Base-by-base conservation (phyloP, 2,888 invertebrate genomes). In the Chrysolina haemoptera region DNA sequence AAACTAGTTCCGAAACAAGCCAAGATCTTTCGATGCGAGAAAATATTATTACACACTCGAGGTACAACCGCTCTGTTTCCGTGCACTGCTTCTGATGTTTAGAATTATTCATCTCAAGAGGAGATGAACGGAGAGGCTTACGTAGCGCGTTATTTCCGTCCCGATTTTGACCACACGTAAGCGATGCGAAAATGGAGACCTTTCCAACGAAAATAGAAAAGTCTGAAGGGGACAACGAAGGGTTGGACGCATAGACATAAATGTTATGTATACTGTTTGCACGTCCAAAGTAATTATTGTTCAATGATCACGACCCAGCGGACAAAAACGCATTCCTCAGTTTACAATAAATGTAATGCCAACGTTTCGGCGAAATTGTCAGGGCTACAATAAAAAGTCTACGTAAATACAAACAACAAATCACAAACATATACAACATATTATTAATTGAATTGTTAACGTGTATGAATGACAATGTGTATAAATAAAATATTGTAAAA, bases 81-180 rank as follows among this genome's bases (percentile, higher is more conserved):
- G 27, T 55, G 67, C 67, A 40, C 67, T 67, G 67, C 27, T 55
- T 67, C 66, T 63, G 74, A 76, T 67, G 70, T 71, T 75, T 74
- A 68, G 75, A 70, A 72, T 76, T 75, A 77, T 77, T 77, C 77
- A 77, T 77, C 77, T 68, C 75, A 46, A 70, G 62, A 70, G 70
- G 55, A 67, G 74, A 62, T 70, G 62, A 67, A 67, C 67, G 62
- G 62, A 64, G 71, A 68, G 69, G 70, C 73, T 74, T 71, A 67
- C 66, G 70, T 71, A 68, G 62, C 64, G 71, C 48, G 71, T 68
- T 70, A 71, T 76, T 69, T 68, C 59, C 70, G 72, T 66, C 72
- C 64, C 65, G 62, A 53, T 74, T 75, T 74, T 75, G 68, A 73
- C 78, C 63, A 18, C 71, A 75, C 77, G 72, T 74, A 62, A 67